Base-by-base conservation (phyloP, 2,113 vertebrate genomes). In the Paradoxurus hermaphroditus region DNA sequence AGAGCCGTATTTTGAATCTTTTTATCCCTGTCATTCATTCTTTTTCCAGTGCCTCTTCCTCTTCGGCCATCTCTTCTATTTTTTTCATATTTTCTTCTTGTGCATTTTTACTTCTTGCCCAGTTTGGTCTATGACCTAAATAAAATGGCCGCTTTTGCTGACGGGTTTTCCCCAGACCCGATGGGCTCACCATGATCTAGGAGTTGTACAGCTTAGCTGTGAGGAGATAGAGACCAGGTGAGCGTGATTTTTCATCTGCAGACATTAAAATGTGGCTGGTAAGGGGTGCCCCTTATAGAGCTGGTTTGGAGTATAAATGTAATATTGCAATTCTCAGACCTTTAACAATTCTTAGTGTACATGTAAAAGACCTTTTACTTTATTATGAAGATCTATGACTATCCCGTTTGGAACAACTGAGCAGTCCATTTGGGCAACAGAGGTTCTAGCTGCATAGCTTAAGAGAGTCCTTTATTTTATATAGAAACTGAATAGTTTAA, bases 391-490 rank as follows among this genome's bases (percentile, higher is more conserved):
- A 18, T 9, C 15, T 67, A 1, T 41, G 36, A 36, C 56, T 31
- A 3, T 19, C 46, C 56, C 49, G 16, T 86, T 94, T 91, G 85
- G 41, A 91, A 90, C 31, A 84, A 67, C 13, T 51, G 70, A 62
- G 11, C 4, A 67, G 51, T 36, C 3, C 63, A 75, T 85, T 94
- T 94, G 79, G n/a, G 68, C 27, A 96, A 31, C 29, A 62, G 39
- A 95, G 13, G n/a, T 75, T 51, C 25, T 27, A 39, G 39, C 51
- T 78, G 13, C 7, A 4, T 90, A 53, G 18, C 36, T 92, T 56
- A 70, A 51, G 46, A 81, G 27, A 75, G 19, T 94, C 14, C 27
- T 95, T 96, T 84, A 94, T 90, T 97, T 97, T 86, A 53, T 92
- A 34, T 10, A 68, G 82, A 49, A 91, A 95, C 31, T 13, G 25